Evolutionary conservation across 1,140 invertebrate species (phyloP).

Genomic region (Leptinotarsa texana): DNA sequence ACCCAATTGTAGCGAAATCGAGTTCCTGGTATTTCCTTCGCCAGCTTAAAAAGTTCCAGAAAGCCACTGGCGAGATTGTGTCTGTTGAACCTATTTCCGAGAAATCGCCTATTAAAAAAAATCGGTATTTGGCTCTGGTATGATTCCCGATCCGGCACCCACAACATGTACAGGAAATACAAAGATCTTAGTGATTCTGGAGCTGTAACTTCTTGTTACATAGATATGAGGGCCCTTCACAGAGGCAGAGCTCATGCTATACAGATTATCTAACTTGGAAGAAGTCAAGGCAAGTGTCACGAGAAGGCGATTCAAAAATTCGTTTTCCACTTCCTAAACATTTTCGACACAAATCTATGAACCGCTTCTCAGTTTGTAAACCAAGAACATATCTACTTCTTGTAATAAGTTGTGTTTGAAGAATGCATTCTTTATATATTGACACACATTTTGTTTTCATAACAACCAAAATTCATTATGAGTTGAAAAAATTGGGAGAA

Average conservation of each 20-base stretch:
- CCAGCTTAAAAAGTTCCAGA: slow-evolving; percentile 98
- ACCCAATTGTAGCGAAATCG: slow-evolving; percentile 97
- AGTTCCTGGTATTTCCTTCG: slow-evolving; percentile 99
- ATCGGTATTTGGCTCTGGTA: slow-evolving; percentile 97
- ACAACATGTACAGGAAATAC: slow-evolving; percentile 99
- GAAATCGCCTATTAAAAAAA: slow-evolving; percentile 92
- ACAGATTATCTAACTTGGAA: slow-evolving; percentile 72
- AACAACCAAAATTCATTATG: too few relatives aligned
- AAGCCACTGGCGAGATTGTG: slow-evolving; percentile 98
- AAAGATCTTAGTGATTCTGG: slow-evolving; percentile 92
- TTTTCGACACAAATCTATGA: too few relatives aligned
- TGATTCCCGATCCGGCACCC: slow-evolving; percentile 96
- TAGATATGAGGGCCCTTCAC: slow-evolving; percentile 99
- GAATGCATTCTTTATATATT: slow-evolving; percentile 30
- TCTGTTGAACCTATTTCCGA: slow-evolving; percentile 86
- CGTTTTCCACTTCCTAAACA: too few relatives aligned
- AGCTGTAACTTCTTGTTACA: slow-evolving; percentile 97
- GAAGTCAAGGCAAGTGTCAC: too few relatives aligned
- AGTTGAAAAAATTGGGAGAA: too few relatives aligned
- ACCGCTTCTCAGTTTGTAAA: too few relatives aligned
- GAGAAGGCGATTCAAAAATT: too few relatives aligned
- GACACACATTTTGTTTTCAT: too few relatives aligned
- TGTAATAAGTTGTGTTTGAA: too few relatives aligned
- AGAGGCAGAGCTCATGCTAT: slow-evolving; percentile 96
- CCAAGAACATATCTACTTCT: too few relatives aligned